A percentile compares a stretch with the other conserved stretches of the same genome.
Conservation (phyloP, 2,888 invertebrate genomes). For the Pherbina coryleti region DNA sequence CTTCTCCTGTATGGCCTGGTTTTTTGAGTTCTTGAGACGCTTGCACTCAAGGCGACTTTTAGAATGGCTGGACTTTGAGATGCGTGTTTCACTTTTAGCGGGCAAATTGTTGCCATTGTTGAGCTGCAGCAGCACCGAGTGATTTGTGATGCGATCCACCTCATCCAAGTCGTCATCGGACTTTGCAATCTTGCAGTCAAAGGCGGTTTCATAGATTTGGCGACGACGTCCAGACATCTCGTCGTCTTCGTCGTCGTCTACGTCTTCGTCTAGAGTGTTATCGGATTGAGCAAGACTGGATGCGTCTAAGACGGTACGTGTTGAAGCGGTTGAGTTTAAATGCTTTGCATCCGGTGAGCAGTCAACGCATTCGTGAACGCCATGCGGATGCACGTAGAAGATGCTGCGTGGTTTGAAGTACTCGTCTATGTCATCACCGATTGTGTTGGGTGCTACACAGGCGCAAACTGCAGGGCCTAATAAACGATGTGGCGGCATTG, state of each 20-base stretch:
- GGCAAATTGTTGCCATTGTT: constrained; percentile 63
- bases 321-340: constrained; percentile 25
- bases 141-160: constrained; percentile 84
- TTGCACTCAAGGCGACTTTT: constrained; percentile 64
- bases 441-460: constrained; percentile 75
- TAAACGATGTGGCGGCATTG: constrained; percentile 81
- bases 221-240: constrained; percentile 75
- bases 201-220: constrained; percentile 90
- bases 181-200: constrained; percentile 87
- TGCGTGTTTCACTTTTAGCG: constrained; percentile 67
- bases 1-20: constrained; percentile 66
- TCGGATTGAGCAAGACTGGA: constrained; percentile 47
- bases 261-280: constrained; percentile 42
- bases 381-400: constrained; percentile 78
- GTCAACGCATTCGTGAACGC: constrained; percentile 72
- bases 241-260: constrained; percentile 62
- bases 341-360: constrained; percentile 51
- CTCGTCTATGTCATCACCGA: constrained; percentile 75
- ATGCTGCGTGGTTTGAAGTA: constrained; percentile 78
- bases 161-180: constrained; percentile 85
- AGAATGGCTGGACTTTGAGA: constrained; percentile 52
- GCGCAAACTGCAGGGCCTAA: constrained; percentile 78
- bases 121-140: constrained; percentile 78
- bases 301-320: constrained; percentile 41
- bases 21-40: constrained; percentile 67